Evolutionary conservation across 2,113 vertebrate genomes (phyloP), one percentile per base, ranked within the genome.

Genomic region (Agapornis roseicollis): DNA sequence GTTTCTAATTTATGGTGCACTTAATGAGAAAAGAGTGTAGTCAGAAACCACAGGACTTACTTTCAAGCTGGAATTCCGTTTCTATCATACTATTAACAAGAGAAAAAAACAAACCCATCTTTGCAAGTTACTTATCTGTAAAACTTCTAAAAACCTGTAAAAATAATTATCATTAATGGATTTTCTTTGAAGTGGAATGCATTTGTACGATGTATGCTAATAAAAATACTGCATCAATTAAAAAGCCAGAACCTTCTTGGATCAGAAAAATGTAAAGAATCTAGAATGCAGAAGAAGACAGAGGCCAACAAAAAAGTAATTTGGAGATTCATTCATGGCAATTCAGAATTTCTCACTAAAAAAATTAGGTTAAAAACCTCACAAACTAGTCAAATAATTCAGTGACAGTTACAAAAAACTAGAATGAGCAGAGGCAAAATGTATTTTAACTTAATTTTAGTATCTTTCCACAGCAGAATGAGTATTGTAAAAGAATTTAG

Each of bases 51-150:
- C 61, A 89, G 61, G 85, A 90, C 53, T 88, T 88, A 80, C 63
- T 94, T 88, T 92, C 82, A 93, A 90, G 74, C 82, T 88, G 71
- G 56, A 95, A 80, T 80, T 91, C 90, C 66, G 35, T 39, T 92
- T 78, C 64, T 95, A 66, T 90, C 47, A 28, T 18, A 33, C 39
- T 87, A 25, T 17, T 56, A 76, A 84, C 20, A 74, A 47, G 13
- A 60, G 55, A 33, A 22, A 18, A 46, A 46, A 46, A 46, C 2
- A 8, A 42, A 16, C 46, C 28, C 55, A 55, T 17, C 9, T n/a
- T 90, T 90, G 4, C 33, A 41, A 77, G 66, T 74, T 68, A 27
- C 29, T 55, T 61, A 71, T 61, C 41, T 88, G 14, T 52, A 52
- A 79, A 90, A 52, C 15, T 50, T 78, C 20, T 58, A 68, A 68